Evolutionary conservation across 2,113 vertebrate genomes (phyloP).

Genomic region (Puntigrus tetrazona): DNA sequence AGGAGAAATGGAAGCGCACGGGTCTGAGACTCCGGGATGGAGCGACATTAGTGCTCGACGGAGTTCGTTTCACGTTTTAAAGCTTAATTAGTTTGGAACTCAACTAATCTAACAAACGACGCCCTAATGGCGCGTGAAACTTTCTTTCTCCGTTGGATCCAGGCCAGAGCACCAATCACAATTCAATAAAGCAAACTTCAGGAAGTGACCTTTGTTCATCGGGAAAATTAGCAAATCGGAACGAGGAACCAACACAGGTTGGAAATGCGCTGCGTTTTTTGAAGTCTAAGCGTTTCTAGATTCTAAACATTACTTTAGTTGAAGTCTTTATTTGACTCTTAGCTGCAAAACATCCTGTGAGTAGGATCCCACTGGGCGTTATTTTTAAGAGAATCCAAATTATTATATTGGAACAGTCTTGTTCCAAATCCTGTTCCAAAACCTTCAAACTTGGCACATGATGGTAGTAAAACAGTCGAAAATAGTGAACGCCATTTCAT

Average conservation of each 20-base stretch:
- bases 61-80: neutral
- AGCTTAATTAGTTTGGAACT: neutral
- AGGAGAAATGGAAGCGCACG: neutral
- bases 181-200: constrained; percentile 6
- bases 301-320: neutral
- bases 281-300: neutral
- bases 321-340: neutral
- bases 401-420: neutral
- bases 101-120: neutral
- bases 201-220: neutral
- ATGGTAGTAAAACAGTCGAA: neutral
- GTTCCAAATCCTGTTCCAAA: neutral
- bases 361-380: neutral
- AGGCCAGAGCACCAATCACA: neutral
- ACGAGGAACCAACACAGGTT: neutral
- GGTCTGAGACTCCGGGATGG: neutral
- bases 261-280: neutral
- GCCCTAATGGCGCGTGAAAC: constrained; percentile 5
- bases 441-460: neutral
- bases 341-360: neutral
- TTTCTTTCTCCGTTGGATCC: neutral
- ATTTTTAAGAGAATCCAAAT: neutral
- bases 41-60: neutral
- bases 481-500: no score
- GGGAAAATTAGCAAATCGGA: neutral